Percentiles rank a stretch among this genome's conserved stretches.
phyloP scores from a whole-genome alignment of 2,888 invertebrate species.

The Micoletzkya japonica region DNA sequence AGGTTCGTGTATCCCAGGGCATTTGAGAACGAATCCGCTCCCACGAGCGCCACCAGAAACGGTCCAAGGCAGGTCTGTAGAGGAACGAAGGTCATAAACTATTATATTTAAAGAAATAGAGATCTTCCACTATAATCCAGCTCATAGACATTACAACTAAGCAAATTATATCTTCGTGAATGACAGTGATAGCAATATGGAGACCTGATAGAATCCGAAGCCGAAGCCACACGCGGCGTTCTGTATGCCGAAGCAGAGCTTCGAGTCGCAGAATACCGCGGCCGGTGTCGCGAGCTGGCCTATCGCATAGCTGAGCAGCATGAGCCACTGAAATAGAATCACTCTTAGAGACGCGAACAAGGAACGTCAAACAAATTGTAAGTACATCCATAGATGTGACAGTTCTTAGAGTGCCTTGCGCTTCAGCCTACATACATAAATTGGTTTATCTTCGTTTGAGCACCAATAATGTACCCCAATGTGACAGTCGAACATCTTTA shows the following conservation, averaged over 20 bases:
- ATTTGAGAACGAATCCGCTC: conserved; percentile 39
- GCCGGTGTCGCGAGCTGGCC: conserved; percentile 40
- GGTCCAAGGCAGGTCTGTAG: conserved; percentile 38
- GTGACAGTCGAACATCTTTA: conserved; percentile 29
- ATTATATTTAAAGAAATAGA: neutral
- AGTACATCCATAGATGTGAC: no score
- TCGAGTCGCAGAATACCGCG: conserved; percentile 37
- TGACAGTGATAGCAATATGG: neutral
- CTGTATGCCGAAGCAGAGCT: conserved; percentile 39
- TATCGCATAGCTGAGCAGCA: conserved; percentile 38
- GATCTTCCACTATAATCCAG: no score
- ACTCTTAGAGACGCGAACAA: neutral
- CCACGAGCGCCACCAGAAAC: conserved; percentile 40
- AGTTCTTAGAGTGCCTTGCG: no score
- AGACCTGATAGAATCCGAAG: conserved; percentile 33
- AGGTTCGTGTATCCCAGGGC: conserved; percentile 49
- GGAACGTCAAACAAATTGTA: no score
- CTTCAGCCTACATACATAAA: no score
- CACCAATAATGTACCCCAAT: neutral
- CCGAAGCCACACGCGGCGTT: conserved; percentile 43
- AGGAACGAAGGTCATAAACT: neutral
- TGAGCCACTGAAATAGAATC: conserved; percentile 30
- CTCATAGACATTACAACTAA: neutral
- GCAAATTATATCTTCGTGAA: neutral
- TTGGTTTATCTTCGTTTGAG: neutral